Evolutionary conservation across 2,888 invertebrate genomes (phyloP), one percentile per base, ranked within the genome.

Genomic region (Encarsia formosa): DNA sequence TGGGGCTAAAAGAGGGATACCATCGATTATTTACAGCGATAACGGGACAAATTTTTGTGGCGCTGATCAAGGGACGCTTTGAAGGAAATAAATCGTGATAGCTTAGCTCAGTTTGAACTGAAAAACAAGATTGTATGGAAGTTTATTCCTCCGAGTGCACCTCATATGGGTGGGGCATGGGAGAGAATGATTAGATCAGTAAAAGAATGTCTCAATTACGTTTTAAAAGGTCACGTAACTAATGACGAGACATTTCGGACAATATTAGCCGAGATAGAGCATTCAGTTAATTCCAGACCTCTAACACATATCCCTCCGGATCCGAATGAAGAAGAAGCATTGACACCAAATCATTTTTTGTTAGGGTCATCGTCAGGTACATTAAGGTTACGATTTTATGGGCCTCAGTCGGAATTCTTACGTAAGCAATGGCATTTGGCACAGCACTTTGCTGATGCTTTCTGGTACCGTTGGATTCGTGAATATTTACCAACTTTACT

Each of bases 141-240:
- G 5, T 46, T 46, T 23, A 46, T 35, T 15, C 46, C 37, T 4
- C 46, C 46, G 24, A 16, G n/a, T n/a, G 37, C 46, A 22, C 31
- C 42, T 23, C 49, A 46, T 15, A 51, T 46, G 46, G 45, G 45
- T n/a, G 39, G 32, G 4, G 29, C 39, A 19, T 51, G 51, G 39
- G 37, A 51, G 19, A 37, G 40, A 1, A 5, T 37, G 16, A 37
- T 37, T 5, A 15, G 16, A 3, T 15, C 37, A 15, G 16, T 37
- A 3, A 37, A 37, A 16, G 13, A 13, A 4, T 23, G 35, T 4
- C 15, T 46, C 16, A 20, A n/a, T 13, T 4, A 13, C 5, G 22
- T n/a, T 8, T 6, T 47, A 13, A 37, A 37, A 6, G 34, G 20
- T n/a, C 24, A 31, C 5, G 29, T 24, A n/a, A 16, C 26, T n/a